Evolutionary conservation across 2,797 vertebrate species (phyloP), one percentile per base, ranked within the genome.

Genomic region (Lerista edwardsae): DNA sequence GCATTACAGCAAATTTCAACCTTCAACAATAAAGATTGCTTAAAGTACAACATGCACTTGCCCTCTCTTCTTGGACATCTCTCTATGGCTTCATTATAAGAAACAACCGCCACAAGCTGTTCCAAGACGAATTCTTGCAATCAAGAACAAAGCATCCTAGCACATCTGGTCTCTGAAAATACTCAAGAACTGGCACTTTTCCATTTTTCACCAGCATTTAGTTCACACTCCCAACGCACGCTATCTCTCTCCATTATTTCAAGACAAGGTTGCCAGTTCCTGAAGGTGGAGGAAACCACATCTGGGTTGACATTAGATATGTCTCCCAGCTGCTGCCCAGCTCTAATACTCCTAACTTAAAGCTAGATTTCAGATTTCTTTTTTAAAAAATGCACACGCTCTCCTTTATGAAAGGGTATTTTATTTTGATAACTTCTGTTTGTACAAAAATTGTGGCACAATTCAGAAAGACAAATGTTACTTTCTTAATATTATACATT

Each of bases 391-490:
- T 72, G n/a, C 74, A 72, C 41, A n/a, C 29, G 17, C 19, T 79
- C 68, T 14, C 41, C 67, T 41, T 88, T 94, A 91, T 90, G 92
- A 93, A 94, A 94, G 93, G 90, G 89, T 90, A 90, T 95, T 86
- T 96, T 96, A 96, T 96, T 96, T 93, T 89, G 91, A 95, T 86
- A 93, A 92, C 93, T 94, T 95, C 90, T 79, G 83, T 89, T 95
- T 96, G 97, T 96, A 97, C 96, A 96, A 96, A 93, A 96, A 90
- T 93, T 87, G 80, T 87, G 90, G 94, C 93, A 97, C 94, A 93
- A 94, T 96, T 95, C 95, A 93, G 93, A 91, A 96, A 95, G 94
- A 95, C 96, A 95, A 91, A 90, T 79, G 82, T 85, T 81, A 83
- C 82, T 85, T 82, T 39, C 80, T 84, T 92, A 91, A 95, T 82